Percentiles rank a stretch among this genome's conserved stretches.
phyloP scores from a whole-genome alignment of 2,113 vertebrate genomes.

The Leptodactylus fuscus region DNA sequence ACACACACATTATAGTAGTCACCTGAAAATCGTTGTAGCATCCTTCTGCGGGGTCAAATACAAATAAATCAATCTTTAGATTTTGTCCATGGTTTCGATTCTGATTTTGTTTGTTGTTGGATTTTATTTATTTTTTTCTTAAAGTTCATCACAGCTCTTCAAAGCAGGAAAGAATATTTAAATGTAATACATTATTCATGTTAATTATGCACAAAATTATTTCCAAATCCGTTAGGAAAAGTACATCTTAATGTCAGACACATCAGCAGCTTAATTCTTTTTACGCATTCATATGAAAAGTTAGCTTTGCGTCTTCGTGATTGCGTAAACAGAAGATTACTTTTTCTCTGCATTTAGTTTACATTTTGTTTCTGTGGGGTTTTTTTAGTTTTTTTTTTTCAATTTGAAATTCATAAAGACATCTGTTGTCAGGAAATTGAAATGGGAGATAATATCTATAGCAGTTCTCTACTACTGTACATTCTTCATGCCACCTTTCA shows the following conservation, averaged over 20 bases:
- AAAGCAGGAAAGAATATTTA: slow-evolving; percentile 51
- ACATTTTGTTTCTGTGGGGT: slow-evolving; percentile 47
- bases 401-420: slow-evolving; percentile 57
- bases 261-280: slow-evolving; percentile 40
- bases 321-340: slow-evolving; percentile 27
- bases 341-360: slow-evolving; percentile 49
- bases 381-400: slow-evolving; percentile 1
- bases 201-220: slow-evolving; percentile 55
- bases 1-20: no score
- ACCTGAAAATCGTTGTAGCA: no score
- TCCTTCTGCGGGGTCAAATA: neutral
- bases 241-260: slow-evolving; percentile 50
- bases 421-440: slow-evolving; percentile 43
- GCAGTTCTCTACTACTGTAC: no score
- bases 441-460: no score
- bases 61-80: neutral
- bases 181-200: slow-evolving; percentile 54
- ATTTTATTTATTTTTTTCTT: neutral
- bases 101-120: neutral
- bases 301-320: slow-evolving; percentile 21
- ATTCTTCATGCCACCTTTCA: neutral
- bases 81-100: neutral
- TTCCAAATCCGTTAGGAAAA: slow-evolving; percentile 54
- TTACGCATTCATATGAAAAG: slow-evolving; percentile 33
- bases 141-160: slow-evolving; percentile 40